Conservation (phyloP, 2,797 vertebrate species). For the Gobio occitaniae region DNA sequence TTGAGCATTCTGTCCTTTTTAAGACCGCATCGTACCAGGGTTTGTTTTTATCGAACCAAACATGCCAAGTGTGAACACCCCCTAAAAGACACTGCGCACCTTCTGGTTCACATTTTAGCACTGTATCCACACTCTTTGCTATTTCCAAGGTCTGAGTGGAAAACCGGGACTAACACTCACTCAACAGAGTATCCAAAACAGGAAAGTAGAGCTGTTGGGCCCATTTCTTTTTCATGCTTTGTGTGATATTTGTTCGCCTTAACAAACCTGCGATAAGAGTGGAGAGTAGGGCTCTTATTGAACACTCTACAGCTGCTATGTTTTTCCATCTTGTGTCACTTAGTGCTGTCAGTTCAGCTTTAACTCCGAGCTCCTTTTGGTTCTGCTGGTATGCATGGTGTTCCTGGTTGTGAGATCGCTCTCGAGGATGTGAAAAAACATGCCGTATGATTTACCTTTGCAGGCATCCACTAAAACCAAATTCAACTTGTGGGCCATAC, state of each 20-base stretch:
- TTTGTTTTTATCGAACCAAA: too few species aligned
- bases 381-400: constrained; percentile 27
- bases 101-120: neutral
- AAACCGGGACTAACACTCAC: neutral
- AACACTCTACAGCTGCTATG: neutral
- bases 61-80: too few species aligned
- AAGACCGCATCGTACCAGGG: too few species aligned
- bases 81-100: neutral
- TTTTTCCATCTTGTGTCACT: constrained; percentile 2
- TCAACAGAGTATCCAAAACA: neutral
- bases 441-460: constrained; percentile 18
- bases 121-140: neutral
- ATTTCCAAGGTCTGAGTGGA: neutral
- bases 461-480: constrained; percentile 13
- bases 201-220: neutral
- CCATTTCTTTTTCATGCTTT: neutral
- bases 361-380: constrained; percentile 24
- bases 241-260: neutral
- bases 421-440: constrained; percentile 21
- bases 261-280: neutral
- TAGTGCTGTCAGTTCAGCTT: constrained; percentile 22
- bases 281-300: neutral
- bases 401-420: constrained; percentile 13
- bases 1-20: too few species aligned
- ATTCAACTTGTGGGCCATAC: constrained; percentile 7